A percentile compares a stretch with the other conserved stretches of the same genome.
Evolutionary conservation across 2,797 vertebrate species (phyloP).

Genomic region (Macropus fuliginosus): DNA sequence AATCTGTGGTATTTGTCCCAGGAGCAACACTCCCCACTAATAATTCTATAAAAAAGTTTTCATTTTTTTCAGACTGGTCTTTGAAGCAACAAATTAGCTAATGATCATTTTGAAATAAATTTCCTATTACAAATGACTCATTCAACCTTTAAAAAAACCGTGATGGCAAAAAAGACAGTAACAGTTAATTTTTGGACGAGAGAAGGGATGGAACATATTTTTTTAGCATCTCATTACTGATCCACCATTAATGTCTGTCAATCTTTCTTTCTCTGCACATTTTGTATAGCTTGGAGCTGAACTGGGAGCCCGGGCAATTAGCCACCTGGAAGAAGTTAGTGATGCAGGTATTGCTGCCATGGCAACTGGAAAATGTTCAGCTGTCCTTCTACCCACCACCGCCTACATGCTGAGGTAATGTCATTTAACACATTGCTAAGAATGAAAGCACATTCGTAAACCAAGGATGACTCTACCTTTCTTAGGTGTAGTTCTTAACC

Average conservation of each 20-base stretch:
- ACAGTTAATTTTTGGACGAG: background rate
- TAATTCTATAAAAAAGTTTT: background rate
- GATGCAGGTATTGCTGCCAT: constrained; percentile 93
- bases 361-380: constrained; percentile 88
- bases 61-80: constrained; percentile 5
- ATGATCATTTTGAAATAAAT: constrained; percentile 43
- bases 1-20: background rate
- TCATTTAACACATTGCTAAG: background rate
- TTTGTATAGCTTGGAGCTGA: constrained; percentile 87
- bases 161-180: background rate
- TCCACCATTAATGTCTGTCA: constrained; percentile 10
- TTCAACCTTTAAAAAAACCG: background rate
- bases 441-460: background rate
- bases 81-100: background rate
- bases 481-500: background rate
- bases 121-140: background rate
- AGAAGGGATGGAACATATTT: background rate
- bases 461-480: background rate
- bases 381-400: constrained; percentile 95
- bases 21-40: background rate
- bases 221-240: background rate
- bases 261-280: constrained; percentile 36
- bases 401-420: constrained; percentile 96
- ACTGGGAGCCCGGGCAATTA: constrained; percentile 91
- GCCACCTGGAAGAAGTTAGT: constrained; percentile 96